phyloP scores from a whole-genome alignment of 2,797 vertebrate species.

The Ctenochaetus hawaiiensis region DNA sequence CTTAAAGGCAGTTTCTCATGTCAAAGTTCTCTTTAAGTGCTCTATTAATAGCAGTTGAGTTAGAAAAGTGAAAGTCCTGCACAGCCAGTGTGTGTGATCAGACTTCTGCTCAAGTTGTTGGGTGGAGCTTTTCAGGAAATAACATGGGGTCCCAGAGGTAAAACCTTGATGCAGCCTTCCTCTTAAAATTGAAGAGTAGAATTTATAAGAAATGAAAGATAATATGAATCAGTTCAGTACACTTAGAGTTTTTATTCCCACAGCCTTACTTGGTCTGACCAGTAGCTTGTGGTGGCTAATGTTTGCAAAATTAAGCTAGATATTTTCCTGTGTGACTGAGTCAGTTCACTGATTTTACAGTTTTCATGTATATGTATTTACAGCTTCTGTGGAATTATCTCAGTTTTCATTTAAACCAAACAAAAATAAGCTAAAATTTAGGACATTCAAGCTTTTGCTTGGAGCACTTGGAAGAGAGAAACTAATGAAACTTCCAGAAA shows the following conservation, averaged over 20 bases:
- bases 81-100: neutral
- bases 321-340: neutral
- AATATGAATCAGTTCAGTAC: no score
- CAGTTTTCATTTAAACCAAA: neutral
- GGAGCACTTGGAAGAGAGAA: no score
- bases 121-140: no score
- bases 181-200: no score
- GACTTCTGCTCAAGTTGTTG: neutral
- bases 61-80: neutral
- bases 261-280: neutral
- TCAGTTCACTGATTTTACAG: neutral
- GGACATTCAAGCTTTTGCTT: neutral
- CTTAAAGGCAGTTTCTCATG: neutral
- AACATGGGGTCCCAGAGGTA: neutral
- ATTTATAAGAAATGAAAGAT: no score
- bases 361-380: neutral
- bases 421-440: no score
- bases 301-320: neutral
- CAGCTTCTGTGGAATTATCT: neutral
- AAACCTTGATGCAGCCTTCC: neutral
- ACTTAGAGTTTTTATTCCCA: neutral
- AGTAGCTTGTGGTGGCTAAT: neutral
- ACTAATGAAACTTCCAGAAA: conserved; percentile 4
- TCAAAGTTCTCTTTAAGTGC: neutral
- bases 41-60: neutral